phyloP scores from a whole-genome alignment of 2,113 vertebrate genomes.

The Phaethornis superciliosus region DNA sequence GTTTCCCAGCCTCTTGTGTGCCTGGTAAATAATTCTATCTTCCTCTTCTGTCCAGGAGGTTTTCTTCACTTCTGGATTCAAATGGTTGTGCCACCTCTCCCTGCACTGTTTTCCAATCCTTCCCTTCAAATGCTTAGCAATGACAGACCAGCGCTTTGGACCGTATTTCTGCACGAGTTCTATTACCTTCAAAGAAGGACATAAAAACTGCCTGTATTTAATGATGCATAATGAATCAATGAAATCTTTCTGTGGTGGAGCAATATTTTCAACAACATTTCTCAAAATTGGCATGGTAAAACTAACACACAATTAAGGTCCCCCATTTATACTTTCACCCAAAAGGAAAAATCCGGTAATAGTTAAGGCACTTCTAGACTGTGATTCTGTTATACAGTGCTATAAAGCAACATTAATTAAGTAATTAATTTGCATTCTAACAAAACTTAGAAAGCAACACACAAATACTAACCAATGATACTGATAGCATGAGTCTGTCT shows the following conservation, averaged over 20 bases:
- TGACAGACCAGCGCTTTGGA: slow-evolving; percentile 98
- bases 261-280: slow-evolving; percentile 49
- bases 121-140: slow-evolving; percentile 98
- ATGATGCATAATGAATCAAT: slow-evolving; percentile 60
- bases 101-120: slow-evolving; percentile 98
- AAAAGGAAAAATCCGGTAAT: not conserved
- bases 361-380: not conserved
- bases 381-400: not conserved
- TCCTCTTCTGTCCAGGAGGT: slow-evolving; percentile 99
- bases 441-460: not conserved
- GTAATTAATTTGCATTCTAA: not conserved
- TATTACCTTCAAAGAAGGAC: slow-evolving; percentile 89
- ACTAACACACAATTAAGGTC: not conserved
- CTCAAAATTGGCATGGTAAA: slow-evolving; percentile 35
- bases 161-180: slow-evolving; percentile 99
- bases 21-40: slow-evolving; percentile 98
- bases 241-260: slow-evolving; percentile 32
- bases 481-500: not conserved
- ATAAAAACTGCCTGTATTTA: slow-evolving; percentile 77
- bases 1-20: slow-evolving; percentile 98
- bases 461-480: not conserved
- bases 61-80: slow-evolving; percentile 99
- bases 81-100: slow-evolving; percentile 99
- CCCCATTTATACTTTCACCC: slow-evolving; percentile 1
- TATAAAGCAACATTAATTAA: not conserved